Percentiles rank a stretch among this genome's conserved stretches.
Evolutionary conservation across 2,888 invertebrate genomes (phyloP).

Genomic region (Abscondita cerata): DNA sequence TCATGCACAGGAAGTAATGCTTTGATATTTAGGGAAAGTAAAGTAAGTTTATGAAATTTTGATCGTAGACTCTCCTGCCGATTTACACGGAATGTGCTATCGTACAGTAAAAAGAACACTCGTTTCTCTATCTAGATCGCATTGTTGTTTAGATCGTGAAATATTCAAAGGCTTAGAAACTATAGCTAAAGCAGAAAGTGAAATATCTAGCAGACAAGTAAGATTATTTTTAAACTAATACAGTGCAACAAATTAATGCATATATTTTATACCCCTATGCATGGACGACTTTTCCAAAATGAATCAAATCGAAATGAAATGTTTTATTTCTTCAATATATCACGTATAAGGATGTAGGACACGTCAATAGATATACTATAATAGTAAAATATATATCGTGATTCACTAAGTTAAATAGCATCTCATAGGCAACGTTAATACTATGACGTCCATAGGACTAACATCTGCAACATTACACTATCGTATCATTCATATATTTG

Average conservation of each 20-base stretch:
- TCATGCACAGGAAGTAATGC: slow-evolving; percentile 59
- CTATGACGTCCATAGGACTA: too few relatives aligned
- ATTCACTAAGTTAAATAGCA: too few relatives aligned
- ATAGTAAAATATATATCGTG: too few relatives aligned
- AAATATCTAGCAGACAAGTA: slow-evolving; percentile 78
- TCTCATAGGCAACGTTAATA: too few relatives aligned
- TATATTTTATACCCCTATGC: slow-evolving; percentile 74
- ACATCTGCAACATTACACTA: too few relatives aligned
- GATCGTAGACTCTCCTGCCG: slow-evolving; percentile 64
- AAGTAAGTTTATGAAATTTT: too few relatives aligned
- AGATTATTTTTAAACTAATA: slow-evolving; percentile 21
- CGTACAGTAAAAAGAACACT: slow-evolving; percentile 95
- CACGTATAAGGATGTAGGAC: too few relatives aligned
- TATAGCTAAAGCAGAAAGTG: slow-evolving; percentile 79
- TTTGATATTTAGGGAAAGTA: not conserved
- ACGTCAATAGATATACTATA: too few relatives aligned
- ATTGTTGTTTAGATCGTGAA: slow-evolving; percentile 90
- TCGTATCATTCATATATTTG: too few relatives aligned
- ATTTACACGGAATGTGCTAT: slow-evolving; percentile 99
- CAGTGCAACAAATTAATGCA: slow-evolving; percentile 1
- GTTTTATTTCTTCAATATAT: too few relatives aligned
- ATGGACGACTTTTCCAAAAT: slow-evolving; percentile 95
- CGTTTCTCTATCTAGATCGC: slow-evolving; percentile 91
- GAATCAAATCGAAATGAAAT: too few relatives aligned
- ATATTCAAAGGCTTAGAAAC: slow-evolving; percentile 96